Base-by-base conservation (phyloP, 92 coral and sea anemone genomes). In the Pocillopora meandrina region DNA sequence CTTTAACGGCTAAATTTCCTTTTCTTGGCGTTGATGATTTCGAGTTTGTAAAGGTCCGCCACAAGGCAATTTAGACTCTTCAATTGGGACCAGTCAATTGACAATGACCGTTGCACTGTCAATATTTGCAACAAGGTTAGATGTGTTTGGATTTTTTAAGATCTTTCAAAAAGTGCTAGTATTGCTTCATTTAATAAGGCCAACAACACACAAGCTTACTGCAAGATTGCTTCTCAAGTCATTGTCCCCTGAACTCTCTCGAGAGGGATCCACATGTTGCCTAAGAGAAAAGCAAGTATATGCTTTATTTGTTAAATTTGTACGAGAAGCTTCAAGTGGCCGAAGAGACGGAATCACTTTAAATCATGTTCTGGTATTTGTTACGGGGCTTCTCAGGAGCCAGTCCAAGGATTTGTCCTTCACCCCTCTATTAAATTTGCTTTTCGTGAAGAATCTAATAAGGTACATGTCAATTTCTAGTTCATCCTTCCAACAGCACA, bases 251-350 rank as follows among this genome's bases (percentile, higher is more conserved):
- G 56, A 65, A 63, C 89, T 90, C 81, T 87, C 90, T 17, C 82
- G 82, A 49, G 90, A 87, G 71, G 93, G 91, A 9, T 92, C 95
- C 18, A 70, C 90, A 55, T 82, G 90, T 1, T 18, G 21, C 75
- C 34, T 75, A 23, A 85, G 60, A 61, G 93, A 90, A 75, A 92
- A 92, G 26, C 72, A 89, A 74, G 33, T 85, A 0, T 89, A 87
- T 87, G 79, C 93, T 59, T 80, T 87, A 66, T 93, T 91, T 87
- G 82, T 91, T 7, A 89, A 93, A 74, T 89, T 91, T 83, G 80
- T 89, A 23, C 82, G 92, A 33, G 87, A 93, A 77, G 91, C 82
- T 72, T 91, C 91, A 23, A 91, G 94, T 89, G 92, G 90, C 17
- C 85, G 91, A 35, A 78, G 92, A 87, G 88, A 74, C 18, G 87